Percentiles rank a stretch among this genome's conserved stretches.
phyloP scores from a whole-genome alignment of 2,797 vertebrate species.

The Danionella dracula region DNA sequence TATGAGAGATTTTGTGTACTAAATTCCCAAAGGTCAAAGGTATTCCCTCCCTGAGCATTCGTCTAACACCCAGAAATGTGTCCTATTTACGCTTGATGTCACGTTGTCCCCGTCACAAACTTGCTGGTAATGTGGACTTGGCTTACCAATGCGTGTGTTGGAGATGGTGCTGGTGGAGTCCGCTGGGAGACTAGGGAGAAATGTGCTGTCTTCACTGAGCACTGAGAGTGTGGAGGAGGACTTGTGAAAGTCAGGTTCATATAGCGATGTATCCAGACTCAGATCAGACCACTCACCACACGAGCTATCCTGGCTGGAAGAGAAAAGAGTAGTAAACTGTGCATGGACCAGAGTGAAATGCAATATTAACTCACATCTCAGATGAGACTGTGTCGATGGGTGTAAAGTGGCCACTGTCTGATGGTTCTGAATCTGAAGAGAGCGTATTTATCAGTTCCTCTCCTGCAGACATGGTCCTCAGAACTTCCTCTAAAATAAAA shows the following conservation, averaged over 20 bases:
- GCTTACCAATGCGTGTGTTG: constrained; percentile 70
- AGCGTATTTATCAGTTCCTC: constrained; percentile 35
- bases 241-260: constrained; percentile 44
- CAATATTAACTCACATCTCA: constrained; percentile 25
- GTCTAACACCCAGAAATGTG: too few species aligned
- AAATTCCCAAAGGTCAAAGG: too few species aligned
- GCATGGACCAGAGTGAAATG: background rate
- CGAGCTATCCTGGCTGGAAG: constrained; percentile 53
- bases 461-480: constrained; percentile 58
- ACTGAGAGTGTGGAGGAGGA: constrained; percentile 59
- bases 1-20: too few species aligned
- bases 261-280: constrained; percentile 40
- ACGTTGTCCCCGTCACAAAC: too few species aligned
- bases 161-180: constrained; percentile 58
- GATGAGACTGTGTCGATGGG: constrained; percentile 40
- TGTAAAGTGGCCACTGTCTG: constrained; percentile 70
- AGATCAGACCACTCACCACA: constrained; percentile 63
- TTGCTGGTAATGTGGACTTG: background rate
- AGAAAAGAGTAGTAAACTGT: background rate
- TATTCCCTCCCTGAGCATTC: too few species aligned
- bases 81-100: too few species aligned
- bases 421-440: constrained; percentile 50
- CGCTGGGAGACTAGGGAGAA: constrained; percentile 61
- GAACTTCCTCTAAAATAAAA: constrained; percentile 61
- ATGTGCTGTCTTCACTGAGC: constrained; percentile 65